Evolutionary conservation across 2,113 vertebrate species (phyloP).

Genomic region (Neolamprologus variostigma): DNA sequence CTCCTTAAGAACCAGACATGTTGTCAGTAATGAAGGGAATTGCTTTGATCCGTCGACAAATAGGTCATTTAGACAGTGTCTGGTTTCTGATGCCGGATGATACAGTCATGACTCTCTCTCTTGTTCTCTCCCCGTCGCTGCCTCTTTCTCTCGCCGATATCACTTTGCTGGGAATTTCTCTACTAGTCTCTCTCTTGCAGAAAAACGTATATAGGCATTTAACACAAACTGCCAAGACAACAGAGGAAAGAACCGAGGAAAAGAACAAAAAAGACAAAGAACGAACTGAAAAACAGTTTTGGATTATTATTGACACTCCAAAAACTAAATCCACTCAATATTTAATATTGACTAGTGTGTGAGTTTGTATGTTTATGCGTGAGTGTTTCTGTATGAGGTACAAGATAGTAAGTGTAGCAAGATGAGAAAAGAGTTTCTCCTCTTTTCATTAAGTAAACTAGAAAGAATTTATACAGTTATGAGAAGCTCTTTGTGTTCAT

Average conservation of each 20-base stretch:
- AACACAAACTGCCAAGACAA: not conserved
- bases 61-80: conserved; percentile 71
- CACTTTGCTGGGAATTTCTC: not conserved
- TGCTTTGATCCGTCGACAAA: conserved; percentile 73
- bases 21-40: conserved; percentile 74
- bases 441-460: conserved; percentile 10
- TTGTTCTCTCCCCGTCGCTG: not conserved
- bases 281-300: not conserved
- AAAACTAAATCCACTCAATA: conserved; percentile 42
- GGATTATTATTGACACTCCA: conserved; percentile 19
- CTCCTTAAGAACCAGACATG: conserved; percentile 68
- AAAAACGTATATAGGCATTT: not conserved
- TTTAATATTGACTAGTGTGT: conserved; percentile 14
- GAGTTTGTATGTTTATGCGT: not conserved
- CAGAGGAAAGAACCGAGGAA: not conserved
- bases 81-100: conserved; percentile 54
- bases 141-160: not conserved
- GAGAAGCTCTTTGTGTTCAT: not conserved
- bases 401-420: not conserved
- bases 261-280: not conserved
- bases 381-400: not conserved
- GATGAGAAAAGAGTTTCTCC: not conserved
- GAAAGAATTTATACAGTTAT: not conserved
- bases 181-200: not conserved
- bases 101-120: conserved; percentile 25